These are phyloP conservation scores for Lagopus leucura DNA, from an alignment of 2,113 vertebrate species.

Conservation along the genomic window DNA sequence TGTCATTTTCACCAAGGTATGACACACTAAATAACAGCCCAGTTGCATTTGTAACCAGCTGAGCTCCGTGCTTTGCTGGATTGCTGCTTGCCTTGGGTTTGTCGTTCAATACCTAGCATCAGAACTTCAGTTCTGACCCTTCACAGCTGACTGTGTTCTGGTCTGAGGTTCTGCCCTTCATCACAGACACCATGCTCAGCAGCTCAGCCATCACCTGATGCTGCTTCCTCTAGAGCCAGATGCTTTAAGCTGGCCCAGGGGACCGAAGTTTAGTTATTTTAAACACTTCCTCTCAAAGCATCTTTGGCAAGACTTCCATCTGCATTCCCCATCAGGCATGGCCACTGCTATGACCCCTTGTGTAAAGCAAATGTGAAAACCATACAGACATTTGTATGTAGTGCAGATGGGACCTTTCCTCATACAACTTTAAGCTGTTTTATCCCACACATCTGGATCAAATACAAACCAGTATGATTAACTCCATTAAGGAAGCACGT, in stretches of 20 bases:
- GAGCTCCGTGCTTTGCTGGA: neutral
- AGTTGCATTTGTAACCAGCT: neutral
- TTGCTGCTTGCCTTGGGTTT: neutral
- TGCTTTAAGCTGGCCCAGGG: neutral
- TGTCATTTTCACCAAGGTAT: neutral
- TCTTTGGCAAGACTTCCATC: slow-evolving; percentile 39
- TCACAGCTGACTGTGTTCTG: neutral
- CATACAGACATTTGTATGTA: neutral
- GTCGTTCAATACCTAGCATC: neutral
- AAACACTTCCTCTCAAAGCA: slow-evolving; percentile 41
- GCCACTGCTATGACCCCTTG: neutral
- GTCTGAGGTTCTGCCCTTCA: neutral
- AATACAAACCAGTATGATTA: neutral
- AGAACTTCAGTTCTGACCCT: neutral
- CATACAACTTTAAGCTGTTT: neutral
- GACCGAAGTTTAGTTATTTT: slow-evolving; percentile 50
- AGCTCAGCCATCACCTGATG: neutral
- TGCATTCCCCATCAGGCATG: slow-evolving; percentile 34
- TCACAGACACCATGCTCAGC: neutral
- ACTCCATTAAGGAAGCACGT: neutral
- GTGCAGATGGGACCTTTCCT: neutral
- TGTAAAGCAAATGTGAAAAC: neutral
- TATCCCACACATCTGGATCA: neutral
- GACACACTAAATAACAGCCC: neutral
- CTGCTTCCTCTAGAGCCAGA: neutral